Evolutionary conservation across 2,888 invertebrate species (phyloP).

Genomic region (Ethmia dodecea): DNA sequence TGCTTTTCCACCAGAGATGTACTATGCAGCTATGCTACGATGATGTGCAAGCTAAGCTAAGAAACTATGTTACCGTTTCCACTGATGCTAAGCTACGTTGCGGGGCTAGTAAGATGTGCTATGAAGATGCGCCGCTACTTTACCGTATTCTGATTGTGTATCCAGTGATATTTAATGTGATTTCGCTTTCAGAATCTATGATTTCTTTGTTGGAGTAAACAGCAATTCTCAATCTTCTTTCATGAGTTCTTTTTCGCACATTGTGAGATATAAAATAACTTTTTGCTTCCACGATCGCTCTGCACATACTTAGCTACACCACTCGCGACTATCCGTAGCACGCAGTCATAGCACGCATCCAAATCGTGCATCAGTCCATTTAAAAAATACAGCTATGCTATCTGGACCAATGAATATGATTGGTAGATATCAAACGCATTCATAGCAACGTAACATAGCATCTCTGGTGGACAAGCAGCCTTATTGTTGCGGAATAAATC

Average conservation of each 20-base stretch:
- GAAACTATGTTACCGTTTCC: too few species aligned
- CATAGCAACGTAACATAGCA: conserved; percentile 2
- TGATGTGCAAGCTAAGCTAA: too few species aligned
- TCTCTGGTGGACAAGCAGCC: too few species aligned
- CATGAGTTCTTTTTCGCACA: conserved; percentile 8
- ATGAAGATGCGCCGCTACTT: too few species aligned
- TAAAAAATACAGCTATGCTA: conserved; percentile 10
- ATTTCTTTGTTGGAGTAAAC: neutral
- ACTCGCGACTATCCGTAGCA: conserved; percentile 1
- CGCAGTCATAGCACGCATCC: neutral
- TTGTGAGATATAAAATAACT: conserved; percentile 13
- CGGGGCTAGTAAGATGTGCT: too few species aligned
- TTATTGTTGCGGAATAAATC: too few species aligned
- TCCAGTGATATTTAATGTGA: neutral
- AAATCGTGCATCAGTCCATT: neutral
- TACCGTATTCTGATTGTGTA: neutral
- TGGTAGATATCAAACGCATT: conserved; percentile 10
- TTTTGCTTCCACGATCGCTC: too few species aligned
- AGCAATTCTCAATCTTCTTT: conserved; percentile 1
- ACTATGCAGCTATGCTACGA: too few species aligned
- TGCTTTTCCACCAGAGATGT: too few species aligned
- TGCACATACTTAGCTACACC: conserved; percentile 4
- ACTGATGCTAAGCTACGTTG: too few species aligned
- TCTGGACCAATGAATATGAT: conserved; percentile 12
- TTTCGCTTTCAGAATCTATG: neutral